A percentile compares a stretch with the other conserved stretches of the same genome.
phyloP scores from a whole-genome alignment of 2,113 vertebrate species.

The Morone saxatilis region DNA sequence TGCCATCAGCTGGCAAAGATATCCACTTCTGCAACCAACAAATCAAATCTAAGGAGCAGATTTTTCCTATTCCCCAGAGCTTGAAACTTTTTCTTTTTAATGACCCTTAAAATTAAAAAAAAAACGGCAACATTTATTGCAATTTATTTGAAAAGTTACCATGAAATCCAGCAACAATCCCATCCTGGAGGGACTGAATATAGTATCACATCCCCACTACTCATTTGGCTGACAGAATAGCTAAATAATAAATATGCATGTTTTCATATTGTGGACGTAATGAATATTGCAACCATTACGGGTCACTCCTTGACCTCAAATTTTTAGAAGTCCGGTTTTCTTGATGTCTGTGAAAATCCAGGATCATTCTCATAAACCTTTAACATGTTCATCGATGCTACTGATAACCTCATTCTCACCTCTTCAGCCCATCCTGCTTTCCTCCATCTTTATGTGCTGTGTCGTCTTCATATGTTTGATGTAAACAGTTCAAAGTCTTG shows the following conservation, averaged over 20 bases:
- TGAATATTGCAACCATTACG: background rate
- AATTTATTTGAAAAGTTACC: too few species aligned
- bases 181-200: too few species aligned
- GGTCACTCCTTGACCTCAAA: background rate
- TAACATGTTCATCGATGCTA: slow-evolving; percentile 20
- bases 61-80: background rate
- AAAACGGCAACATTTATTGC: too few species aligned
- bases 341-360: slow-evolving; percentile 68
- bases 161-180: too few species aligned
- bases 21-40: background rate
- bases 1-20: background rate
- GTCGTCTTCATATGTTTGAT: background rate
- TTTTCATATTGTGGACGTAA: background rate
- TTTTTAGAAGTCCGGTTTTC: slow-evolving; percentile 57
- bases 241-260: too few species aligned
- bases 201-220: background rate
- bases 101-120: background rate
- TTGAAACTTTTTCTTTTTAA: background rate
- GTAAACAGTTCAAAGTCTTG: background rate
- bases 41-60: background rate
- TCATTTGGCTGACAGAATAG: background rate
- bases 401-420: slow-evolving; percentile 43
- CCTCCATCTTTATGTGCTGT: slow-evolving; percentile 23
- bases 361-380: slow-evolving; percentile 5
- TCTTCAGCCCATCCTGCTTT: slow-evolving; percentile 25